Conservation (phyloP, 2,888 invertebrate genomes). For the Drosophila kambysellisi region DNA sequence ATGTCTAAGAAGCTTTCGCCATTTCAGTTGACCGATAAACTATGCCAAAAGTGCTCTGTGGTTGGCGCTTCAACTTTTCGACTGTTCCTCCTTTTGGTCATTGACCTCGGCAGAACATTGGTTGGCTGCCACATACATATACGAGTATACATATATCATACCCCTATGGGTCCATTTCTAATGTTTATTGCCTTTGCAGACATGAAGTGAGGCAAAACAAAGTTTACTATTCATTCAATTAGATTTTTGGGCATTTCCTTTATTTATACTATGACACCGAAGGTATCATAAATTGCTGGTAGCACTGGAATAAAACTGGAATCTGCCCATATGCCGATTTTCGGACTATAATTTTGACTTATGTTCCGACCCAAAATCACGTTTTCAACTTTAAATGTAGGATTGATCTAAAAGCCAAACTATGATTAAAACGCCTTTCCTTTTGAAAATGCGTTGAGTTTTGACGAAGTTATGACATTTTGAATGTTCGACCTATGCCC, state of each 20-base stretch:
- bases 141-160: slow-evolving; percentile 68
- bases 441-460: no score
- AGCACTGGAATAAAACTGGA: no score
- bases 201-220: slow-evolving; percentile 15
- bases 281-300: no score
- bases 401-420: no score
- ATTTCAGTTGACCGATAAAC: slow-evolving; percentile 62
- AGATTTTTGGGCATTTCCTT: background rate
- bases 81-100: slow-evolving; percentile 43
- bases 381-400: no score
- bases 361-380: no score
- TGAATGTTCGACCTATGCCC: no score
- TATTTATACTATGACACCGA: background rate
- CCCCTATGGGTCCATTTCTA: slow-evolving; percentile 54
- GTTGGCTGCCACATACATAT: slow-evolving; percentile 4
- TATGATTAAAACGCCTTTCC: no score
- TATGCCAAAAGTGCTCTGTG: slow-evolving; percentile 74
- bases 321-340: no score
- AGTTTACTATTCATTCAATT: slow-evolving; percentile 2
- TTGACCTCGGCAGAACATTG: slow-evolving; percentile 53
- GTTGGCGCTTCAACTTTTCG: slow-evolving; percentile 51
- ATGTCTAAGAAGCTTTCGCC: slow-evolving; percentile 62
- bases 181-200: slow-evolving; percentile 64
- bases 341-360: no score
- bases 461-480: no score